Conservation (phyloP, 2,888 invertebrate species). For the Microdon myrmicae region DNA sequence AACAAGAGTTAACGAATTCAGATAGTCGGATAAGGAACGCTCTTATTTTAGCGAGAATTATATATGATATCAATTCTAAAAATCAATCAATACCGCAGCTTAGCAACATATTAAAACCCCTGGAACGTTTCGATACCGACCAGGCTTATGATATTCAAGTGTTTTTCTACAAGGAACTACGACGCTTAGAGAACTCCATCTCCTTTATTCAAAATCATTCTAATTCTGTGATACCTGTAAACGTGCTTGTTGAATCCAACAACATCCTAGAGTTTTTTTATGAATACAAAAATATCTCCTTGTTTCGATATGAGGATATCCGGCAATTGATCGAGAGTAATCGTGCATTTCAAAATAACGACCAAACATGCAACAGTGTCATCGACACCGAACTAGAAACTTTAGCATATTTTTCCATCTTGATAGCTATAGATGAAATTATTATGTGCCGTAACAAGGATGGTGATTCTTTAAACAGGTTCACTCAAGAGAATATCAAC, state of each 20-base stretch:
- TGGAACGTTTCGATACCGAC: constrained; percentile 54
- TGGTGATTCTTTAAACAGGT: constrained; percentile 23
- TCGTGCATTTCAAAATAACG: constrained; percentile 58
- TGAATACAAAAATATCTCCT: constrained; percentile 37
- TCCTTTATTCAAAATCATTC: constrained; percentile 55
- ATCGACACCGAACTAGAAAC: constrained; percentile 59
- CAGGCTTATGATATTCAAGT: constrained; percentile 56
- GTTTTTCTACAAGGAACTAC: constrained; percentile 61
- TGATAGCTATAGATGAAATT: constrained; percentile 59
- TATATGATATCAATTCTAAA: constrained; percentile 57
- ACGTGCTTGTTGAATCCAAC: constrained; percentile 28
- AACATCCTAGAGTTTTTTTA: constrained; percentile 39
- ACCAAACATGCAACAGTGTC: constrained; percentile 54
- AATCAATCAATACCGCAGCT: constrained; percentile 57
- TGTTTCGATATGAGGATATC: constrained; percentile 57
- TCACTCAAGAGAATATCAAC: constrained; percentile 55
- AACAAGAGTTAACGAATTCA: constrained; percentile 53
- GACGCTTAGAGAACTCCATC: constrained; percentile 56
- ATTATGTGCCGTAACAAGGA: constrained; percentile 55
- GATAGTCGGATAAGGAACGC: constrained; percentile 58
- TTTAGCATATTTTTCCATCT: constrained; percentile 59
- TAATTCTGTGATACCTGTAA: constrained; percentile 9
- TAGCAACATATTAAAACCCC: constrained; percentile 56
- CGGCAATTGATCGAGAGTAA: constrained; percentile 57
- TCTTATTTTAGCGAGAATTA: constrained; percentile 60